phyloP scores from a whole-genome alignment of 2,888 invertebrate species.

The Catocala sponsa region DNA sequence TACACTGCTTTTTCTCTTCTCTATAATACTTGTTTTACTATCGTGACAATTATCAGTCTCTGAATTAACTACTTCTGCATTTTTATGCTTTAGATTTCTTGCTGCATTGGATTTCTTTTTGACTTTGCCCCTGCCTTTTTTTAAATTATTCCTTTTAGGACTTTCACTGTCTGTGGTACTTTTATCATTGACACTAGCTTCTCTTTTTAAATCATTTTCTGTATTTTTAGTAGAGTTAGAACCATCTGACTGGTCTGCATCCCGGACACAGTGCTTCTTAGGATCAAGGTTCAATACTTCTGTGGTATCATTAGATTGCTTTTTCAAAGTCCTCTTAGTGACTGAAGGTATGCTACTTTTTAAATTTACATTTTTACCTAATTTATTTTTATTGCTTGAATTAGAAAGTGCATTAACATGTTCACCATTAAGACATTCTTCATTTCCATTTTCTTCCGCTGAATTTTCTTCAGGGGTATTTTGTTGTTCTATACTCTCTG shows the following conservation, averaged over 20 bases:
- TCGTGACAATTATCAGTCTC: constrained; percentile 75
- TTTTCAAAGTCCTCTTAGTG: constrained; percentile 76
- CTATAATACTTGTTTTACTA: constrained; percentile 80
- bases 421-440: constrained; percentile 79
- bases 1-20: constrained; percentile 81
- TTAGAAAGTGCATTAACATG: constrained; percentile 60
- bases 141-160: constrained; percentile 70
- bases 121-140: constrained; percentile 73
- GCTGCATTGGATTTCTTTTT: constrained; percentile 71
- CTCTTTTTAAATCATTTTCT: constrained; percentile 65
- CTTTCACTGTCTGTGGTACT: constrained; percentile 69
- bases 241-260: constrained; percentile 70
- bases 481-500: constrained; percentile 69
- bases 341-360: constrained; percentile 66
- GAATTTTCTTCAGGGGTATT: constrained; percentile 63
- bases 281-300: constrained; percentile 74
- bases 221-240: constrained; percentile 65
- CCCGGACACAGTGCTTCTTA: constrained; percentile 80
- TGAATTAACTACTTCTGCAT: constrained; percentile 68
- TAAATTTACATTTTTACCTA: constrained; percentile 70
- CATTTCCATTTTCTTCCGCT: constrained; percentile 70
- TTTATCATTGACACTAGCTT: constrained; percentile 71
- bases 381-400: constrained; percentile 67
- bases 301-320: constrained; percentile 73
- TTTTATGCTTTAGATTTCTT: constrained; percentile 65